A percentile compares a stretch with the other conserved stretches of the same genome.
These are phyloP conservation scores for Tineola bisselliella DNA, from an alignment of 2,888 invertebrate species.

Conservation along the genomic window DNA sequence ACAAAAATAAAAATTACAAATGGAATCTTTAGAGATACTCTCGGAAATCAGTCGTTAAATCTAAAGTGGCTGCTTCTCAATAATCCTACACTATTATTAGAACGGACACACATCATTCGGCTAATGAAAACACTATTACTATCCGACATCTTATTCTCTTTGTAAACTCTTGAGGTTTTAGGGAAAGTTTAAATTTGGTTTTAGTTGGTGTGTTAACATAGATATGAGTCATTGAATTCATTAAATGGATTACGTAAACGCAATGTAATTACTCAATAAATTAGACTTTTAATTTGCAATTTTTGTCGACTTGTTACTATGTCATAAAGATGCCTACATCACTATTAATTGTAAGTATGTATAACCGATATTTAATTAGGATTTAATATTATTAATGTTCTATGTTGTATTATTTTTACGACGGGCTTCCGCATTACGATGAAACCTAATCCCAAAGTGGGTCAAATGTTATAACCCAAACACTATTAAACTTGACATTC, in stretches of 20 bases:
- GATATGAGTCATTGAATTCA: background rate
- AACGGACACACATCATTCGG: constrained; percentile 18
- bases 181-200: background rate
- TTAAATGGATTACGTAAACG: background rate
- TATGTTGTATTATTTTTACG: background rate
- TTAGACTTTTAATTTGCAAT: background rate
- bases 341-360: too few species aligned
- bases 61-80: background rate
- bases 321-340: background rate
- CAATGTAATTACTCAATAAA: background rate
- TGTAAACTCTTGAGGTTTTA: background rate
- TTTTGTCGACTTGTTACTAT: background rate
- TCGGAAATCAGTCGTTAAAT: background rate
- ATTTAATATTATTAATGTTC: background rate
- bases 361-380: background rate
- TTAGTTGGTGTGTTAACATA: background rate
- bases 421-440: too few species aligned
- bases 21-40: background rate
- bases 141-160: background rate
- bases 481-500: too few species aligned
- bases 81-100: constrained; percentile 26
- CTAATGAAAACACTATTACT: background rate
- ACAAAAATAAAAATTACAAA: too few species aligned
- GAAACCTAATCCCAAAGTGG: too few species aligned
- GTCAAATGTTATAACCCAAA: too few species aligned